Evolutionary conservation across 2,797 vertebrate species (phyloP).

Genomic region (Chiroxiphia lanceolata): DNA sequence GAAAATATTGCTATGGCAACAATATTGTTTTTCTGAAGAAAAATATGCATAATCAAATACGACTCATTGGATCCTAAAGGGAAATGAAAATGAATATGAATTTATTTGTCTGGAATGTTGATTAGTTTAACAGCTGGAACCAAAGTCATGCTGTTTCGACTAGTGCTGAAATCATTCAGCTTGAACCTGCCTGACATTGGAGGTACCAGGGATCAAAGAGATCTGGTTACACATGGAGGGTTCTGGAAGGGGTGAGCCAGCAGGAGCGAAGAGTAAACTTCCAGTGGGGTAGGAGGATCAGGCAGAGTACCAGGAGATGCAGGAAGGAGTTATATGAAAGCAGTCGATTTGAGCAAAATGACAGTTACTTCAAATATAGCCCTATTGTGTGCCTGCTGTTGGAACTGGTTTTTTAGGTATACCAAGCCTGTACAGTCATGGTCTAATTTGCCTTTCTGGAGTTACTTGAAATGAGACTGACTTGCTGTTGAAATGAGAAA

Average conservation of each 20-base stretch:
- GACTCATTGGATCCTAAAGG: slow-evolving; percentile 49
- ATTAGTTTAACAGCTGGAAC: slow-evolving; percentile 50
- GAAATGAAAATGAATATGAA: slow-evolving; percentile 59
- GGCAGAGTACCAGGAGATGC: neutral
- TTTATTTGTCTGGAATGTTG: slow-evolving; percentile 60
- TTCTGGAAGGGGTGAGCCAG: neutral
- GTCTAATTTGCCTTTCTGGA: neutral
- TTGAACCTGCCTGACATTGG: neutral
- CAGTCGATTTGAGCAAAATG: neutral
- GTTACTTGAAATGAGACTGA: neutral
- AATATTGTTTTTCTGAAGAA: slow-evolving; percentile 59
- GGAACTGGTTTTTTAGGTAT: neutral
- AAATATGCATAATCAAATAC: slow-evolving; percentile 56
- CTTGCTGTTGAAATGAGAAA: neutral
- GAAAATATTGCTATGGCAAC: slow-evolving; percentile 51
- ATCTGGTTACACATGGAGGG: neutral
- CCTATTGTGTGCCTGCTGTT: neutral
- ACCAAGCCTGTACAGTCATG: neutral
- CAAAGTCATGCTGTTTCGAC: neutral
- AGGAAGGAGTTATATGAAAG: neutral
- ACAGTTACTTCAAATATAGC: neutral
- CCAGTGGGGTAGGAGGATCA: neutral
- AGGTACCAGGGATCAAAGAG: neutral
- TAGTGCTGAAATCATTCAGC: neutral
- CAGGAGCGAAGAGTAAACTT: neutral